These are phyloP conservation scores for Ciconia maguari DNA, from an alignment of 2,113 vertebrate species.

Conservation along the genomic window DNA sequence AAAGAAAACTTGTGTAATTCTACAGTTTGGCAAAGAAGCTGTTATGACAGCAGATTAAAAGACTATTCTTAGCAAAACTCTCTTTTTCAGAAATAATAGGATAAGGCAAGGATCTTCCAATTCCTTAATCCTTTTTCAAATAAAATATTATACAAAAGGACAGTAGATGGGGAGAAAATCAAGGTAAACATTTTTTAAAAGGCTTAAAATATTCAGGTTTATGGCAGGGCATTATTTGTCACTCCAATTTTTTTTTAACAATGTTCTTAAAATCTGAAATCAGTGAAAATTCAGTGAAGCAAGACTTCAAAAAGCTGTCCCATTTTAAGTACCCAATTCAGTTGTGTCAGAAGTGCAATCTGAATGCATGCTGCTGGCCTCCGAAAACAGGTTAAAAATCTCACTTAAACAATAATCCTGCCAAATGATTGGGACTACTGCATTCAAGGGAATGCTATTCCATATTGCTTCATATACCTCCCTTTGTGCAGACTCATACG, in stretches of 20 bases:
- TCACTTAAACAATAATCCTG: not conserved
- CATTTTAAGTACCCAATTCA: not conserved
- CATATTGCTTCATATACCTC: not conserved
- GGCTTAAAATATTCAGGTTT: not conserved
- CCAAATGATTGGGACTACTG: not conserved
- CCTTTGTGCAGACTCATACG: not conserved
- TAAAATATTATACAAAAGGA: not conserved
- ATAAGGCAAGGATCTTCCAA: conserved; percentile 12
- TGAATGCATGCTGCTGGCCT: not conserved
- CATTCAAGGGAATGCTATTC: not conserved
- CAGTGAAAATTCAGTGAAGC: not conserved
- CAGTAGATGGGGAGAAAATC: not conserved
- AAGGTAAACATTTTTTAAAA: not conserved
- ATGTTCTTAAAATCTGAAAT: not conserved
- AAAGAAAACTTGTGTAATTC: not conserved
- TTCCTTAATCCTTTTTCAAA: conserved; percentile 31
- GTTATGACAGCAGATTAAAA: conserved; percentile 23
- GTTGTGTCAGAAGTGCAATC: not conserved
- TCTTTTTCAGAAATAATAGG: conserved; percentile 33
- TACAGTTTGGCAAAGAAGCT: not conserved
- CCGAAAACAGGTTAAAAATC: not conserved
- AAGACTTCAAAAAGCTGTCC: not conserved
- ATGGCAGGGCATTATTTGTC: not conserved
- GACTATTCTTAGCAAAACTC: conserved; percentile 33
- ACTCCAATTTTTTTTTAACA: not conserved